These are phyloP conservation scores for Biston stratarius DNA, from an alignment of 2,888 invertebrate genomes.

Conservation along the genomic window DNA sequence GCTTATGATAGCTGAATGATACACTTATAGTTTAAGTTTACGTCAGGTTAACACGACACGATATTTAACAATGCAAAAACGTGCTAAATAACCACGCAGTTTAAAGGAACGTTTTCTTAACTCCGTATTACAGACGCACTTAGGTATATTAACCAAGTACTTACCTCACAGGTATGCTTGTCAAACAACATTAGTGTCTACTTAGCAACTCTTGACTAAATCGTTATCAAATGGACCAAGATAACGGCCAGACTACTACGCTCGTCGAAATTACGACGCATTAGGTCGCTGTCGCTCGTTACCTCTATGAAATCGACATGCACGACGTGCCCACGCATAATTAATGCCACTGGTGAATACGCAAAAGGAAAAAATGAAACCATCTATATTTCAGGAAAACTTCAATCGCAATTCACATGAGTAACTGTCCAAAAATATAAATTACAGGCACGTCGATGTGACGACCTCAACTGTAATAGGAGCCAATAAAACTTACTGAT, in stretches of 20 bases:
- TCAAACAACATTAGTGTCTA: slow-evolving; percentile 25
- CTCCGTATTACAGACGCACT: slow-evolving; percentile 1
- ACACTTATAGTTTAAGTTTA: slow-evolving; percentile 44
- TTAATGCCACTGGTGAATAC: slow-evolving; percentile 34
- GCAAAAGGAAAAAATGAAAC: slow-evolving; percentile 23
- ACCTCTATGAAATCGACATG: slow-evolving; percentile 56
- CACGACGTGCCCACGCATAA: slow-evolving; percentile 54
- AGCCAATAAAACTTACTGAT: slow-evolving; percentile 69
- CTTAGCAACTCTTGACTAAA: slow-evolving; percentile 48
- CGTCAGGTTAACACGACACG: slow-evolving; percentile 43
- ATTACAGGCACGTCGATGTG: slow-evolving; percentile 56
- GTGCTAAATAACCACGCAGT: slow-evolving; percentile 19
- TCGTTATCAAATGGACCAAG: slow-evolving; percentile 76
- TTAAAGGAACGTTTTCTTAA: slow-evolving; percentile 18
- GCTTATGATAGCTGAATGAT: slow-evolving; percentile 48
- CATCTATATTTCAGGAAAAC: slow-evolving; percentile 11
- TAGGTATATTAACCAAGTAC: not conserved
- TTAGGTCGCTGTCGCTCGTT: slow-evolving; percentile 60
- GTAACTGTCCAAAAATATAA: slow-evolving; percentile 64
- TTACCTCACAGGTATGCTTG: slow-evolving; percentile 6
- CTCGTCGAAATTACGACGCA: slow-evolving; percentile 82
- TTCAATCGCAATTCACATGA: slow-evolving; percentile 35
- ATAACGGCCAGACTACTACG: slow-evolving; percentile 74
- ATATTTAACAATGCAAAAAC: slow-evolving; percentile 29
- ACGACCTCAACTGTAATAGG: slow-evolving; percentile 58